Base-by-base conservation (phyloP, 1,140 invertebrate species). In the Limonius californicus region DNA sequence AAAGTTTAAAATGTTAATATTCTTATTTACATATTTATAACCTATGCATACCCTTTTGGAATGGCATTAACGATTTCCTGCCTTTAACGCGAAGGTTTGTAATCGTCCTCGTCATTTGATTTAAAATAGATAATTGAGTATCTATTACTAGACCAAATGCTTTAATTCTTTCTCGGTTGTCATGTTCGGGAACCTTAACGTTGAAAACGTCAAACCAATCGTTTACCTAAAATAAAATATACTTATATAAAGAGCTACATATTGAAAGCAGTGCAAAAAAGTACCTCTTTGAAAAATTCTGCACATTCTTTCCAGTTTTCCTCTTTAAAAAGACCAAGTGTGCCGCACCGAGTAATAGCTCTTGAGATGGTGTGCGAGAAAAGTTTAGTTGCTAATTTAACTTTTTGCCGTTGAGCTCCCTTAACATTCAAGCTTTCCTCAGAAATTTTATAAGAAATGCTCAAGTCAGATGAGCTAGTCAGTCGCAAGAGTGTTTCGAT, bases 131-230 rank as follows among this genome's bases (percentile, higher is more conserved):
- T 4, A 27, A 14, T 50, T 62, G 59, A 14, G 2, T 14, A 2
- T 60, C 45, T 30, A 62, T 20, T 14, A 30, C 21, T 23, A 62
- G 7, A 30, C 60, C 60, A 47, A 27, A 62, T 1, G 39, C 60
- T 11, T 57, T 56, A 7, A 30, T 7, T 21, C 39, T 32, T 2
- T 35, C 15, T 12, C 19, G 18, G 12, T 1, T 11, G 43, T 61
- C 43, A 21, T 3, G 7, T 20, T 11, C n/a, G 8, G 3, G 12
- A 0, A 55, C 53, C n/a, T 16, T 55, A 7, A 27, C 53, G 18
- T 61, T 54, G 16, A 61, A 61, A 54, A 35, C 19, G 45, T 62
- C 54, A 50, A 62, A 62, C 60, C 54, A 62, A 57, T 57, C 18
- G 39, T 62, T 62, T 6, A 45, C 8, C 16, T 57, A 20, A 55